phyloP scores from a whole-genome alignment of 2,113 vertebrate species.

The Nymphicus hollandicus region DNA sequence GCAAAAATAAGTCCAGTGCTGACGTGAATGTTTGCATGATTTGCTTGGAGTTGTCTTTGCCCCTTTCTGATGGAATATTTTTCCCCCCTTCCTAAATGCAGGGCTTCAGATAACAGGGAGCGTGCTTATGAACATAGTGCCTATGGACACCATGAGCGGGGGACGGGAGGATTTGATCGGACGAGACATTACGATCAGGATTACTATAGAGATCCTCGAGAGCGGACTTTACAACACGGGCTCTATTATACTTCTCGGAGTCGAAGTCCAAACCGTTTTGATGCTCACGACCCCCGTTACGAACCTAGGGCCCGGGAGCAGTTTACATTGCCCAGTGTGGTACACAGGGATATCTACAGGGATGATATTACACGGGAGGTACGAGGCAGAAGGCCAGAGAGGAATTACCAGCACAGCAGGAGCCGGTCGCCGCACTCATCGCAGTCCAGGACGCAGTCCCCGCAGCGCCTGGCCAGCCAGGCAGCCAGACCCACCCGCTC shows the following conservation, averaged over 20 bases:
- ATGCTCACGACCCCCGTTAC: constrained; percentile 91
- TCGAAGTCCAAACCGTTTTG: constrained; percentile 95
- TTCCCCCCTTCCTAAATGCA: constrained; percentile 80
- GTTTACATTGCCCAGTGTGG: constrained; percentile 94
- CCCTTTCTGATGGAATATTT: constrained; percentile 68
- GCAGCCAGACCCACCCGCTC: constrained; percentile 84
- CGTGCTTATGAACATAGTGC: constrained; percentile 97
- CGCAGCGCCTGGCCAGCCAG: constrained; percentile 90
- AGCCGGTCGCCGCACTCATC: constrained; percentile 94
- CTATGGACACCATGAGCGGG: constrained; percentile 99
- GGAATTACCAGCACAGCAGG: constrained; percentile 91
- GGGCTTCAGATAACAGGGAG: constrained; percentile 95
- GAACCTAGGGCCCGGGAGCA: constrained; percentile 88
- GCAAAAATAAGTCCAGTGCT: constrained; percentile 33
- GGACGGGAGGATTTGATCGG: constrained; percentile 92
- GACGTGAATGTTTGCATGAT: constrained; percentile 76
- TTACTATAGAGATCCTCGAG: constrained; percentile 94
- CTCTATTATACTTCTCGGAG: constrained; percentile 95
- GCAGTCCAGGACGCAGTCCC: constrained; percentile 92
- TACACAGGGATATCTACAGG: constrained; percentile 96
- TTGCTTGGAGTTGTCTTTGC: constrained; percentile 45
- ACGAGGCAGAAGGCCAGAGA: constrained; percentile 87
- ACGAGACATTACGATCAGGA: constrained; percentile 97
- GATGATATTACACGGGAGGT: constrained; percentile 87
- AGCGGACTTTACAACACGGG: constrained; percentile 89